These are phyloP conservation scores for Shinisaurus crocodilurus DNA, from an alignment of 2,113 vertebrate species.

Conservation along the genomic window DNA sequence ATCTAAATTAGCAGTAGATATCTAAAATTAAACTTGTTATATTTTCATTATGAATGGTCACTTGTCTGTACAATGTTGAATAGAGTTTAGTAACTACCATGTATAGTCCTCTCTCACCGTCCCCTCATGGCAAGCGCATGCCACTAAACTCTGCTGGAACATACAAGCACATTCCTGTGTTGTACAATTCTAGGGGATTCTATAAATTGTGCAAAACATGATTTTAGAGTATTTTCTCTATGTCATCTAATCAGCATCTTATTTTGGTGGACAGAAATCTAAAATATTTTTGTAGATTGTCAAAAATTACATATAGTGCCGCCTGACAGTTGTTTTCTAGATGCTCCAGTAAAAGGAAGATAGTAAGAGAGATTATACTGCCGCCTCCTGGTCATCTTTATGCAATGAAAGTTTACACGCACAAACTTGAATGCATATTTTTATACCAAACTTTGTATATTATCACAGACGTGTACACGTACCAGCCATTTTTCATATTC, in stretches of 20 bases:
- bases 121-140: background rate
- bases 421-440: background rate
- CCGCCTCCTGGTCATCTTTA: constrained; percentile 40
- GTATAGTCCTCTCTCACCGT: background rate
- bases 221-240: background rate
- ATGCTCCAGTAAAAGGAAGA: no score
- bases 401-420: background rate
- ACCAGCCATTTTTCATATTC: constrained; percentile 94
- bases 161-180: background rate
- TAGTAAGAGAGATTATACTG: constrained; percentile 4
- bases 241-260: background rate
- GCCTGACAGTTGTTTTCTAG: background rate
- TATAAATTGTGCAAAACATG: background rate
- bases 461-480: constrained; percentile 51
- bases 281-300: background rate
- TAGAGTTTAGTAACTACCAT: background rate
- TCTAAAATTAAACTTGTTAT: background rate
- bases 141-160: background rate
- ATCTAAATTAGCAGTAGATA: background rate
- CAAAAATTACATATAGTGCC: accelerated
- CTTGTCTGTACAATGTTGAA: background rate
- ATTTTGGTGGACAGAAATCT: background rate
- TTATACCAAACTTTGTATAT: background rate
- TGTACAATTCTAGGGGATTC: background rate
- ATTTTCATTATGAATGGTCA: background rate